phyloP scores from a whole-genome alignment of 2,113 vertebrate species.

The Steatornis caripensis region DNA sequence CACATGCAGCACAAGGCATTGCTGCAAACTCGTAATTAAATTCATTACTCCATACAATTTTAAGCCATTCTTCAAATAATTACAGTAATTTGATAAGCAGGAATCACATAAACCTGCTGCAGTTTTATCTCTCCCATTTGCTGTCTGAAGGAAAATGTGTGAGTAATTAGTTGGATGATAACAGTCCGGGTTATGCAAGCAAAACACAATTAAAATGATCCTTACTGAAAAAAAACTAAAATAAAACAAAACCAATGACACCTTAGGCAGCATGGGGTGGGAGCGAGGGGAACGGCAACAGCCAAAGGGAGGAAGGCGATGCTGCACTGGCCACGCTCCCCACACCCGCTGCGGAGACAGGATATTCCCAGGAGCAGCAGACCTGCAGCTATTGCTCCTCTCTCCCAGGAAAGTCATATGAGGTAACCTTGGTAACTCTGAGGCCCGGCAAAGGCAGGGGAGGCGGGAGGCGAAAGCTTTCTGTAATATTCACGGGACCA shows the following conservation, averaged over 20 bases:
- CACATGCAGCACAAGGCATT: constrained; percentile 16
- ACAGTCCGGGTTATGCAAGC: constrained; percentile 61
- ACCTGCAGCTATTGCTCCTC: constrained; percentile 14
- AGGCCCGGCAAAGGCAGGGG: not conserved
- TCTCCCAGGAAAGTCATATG: constrained; percentile 23
- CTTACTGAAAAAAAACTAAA: not conserved
- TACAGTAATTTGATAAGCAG: constrained; percentile 71
- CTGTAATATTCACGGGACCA: constrained; percentile 62
- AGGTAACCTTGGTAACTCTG: constrained; percentile 68
- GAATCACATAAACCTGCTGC: constrained; percentile 67
- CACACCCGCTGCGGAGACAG: not conserved
- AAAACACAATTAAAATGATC: constrained; percentile 69
- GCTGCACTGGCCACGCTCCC: not conserved
- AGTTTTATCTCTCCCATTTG: constrained; percentile 69
- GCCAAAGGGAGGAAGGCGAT: not conserved
- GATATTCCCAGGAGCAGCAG: not conserved
- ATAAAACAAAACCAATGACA: not conserved
- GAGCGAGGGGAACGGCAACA: not conserved
- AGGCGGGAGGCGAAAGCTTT: constrained; percentile 15
- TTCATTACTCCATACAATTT: constrained; percentile 68
- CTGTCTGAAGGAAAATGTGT: constrained; percentile 65
- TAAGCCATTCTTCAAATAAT: constrained; percentile 72
- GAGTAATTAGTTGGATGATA: constrained; percentile 64
- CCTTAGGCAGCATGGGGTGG: not conserved
- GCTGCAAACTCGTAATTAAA: constrained; percentile 67